Evolutionary conservation across 35 echinoderm and acorn worm genomes (phyloP), one percentile per base, ranked within the genome.

Genomic region (Patiria miniata): DNA sequence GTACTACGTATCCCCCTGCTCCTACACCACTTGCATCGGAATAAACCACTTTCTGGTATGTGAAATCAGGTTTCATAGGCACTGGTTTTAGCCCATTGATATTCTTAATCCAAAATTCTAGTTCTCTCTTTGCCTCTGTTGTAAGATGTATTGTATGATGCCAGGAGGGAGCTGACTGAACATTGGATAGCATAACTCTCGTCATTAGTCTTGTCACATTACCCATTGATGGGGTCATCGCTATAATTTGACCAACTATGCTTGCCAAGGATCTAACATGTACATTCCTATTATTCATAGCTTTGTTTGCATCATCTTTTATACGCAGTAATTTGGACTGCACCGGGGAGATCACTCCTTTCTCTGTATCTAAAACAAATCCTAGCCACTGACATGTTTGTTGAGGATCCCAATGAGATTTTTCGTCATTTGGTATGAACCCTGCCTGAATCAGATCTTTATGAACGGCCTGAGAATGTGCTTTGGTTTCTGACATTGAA

Each of bases 11-110:
- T 4, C 40, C 79, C 21, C 15, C 79, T 65, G 12, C 12, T 18
- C 21, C 50, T 30, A 51, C 37, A 33, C n/a, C 39, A 5, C 77
- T 82, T 50, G 79, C 79, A 82, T 52, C 44, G 47, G 79, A 82
- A 52, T n/a, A 82, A 5, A 82, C 79, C 16, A 82, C 44, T 52
- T 40, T 30, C 9, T 40, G 26, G 37, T 40, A 40, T 16, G 29
- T 10, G 22, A 40, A 15, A 50, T 82, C 50, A 32, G 29, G 79
- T 17, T 9, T 29, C 26, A 50, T 50, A 21, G 2, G 7, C 0
- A 51, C 18, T n/a, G 39, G 50, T 30, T 51, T 50, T 42, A 82
- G 18, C 18, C 23, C 26, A 8, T 18, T 21, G 5, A 79, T 79
- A 36, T 79, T 79, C 5, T 28, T 14, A 2, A 12, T 36, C 77